Percentiles rank a stretch among this genome's conserved stretches.
Conservation (phyloP, 2,888 invertebrate genomes). For the Ophion obscuratus region DNA sequence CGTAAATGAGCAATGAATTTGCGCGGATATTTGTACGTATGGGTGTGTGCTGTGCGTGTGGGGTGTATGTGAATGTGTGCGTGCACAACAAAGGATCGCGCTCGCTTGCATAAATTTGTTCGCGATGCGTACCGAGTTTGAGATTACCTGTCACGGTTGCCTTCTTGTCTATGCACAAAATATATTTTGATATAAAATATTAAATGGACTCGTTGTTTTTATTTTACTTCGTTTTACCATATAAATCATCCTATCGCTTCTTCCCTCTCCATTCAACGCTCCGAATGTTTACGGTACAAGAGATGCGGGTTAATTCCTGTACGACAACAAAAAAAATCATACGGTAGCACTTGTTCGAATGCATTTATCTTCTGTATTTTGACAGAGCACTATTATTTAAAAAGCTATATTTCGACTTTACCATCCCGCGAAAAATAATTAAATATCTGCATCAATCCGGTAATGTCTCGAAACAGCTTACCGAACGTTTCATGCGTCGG, state of each 20-base stretch:
- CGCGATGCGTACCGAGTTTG: constrained; percentile 67
- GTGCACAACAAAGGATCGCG: constrained; percentile 46
- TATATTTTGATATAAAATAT: constrained; percentile 83
- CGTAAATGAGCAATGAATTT: constrained; percentile 64
- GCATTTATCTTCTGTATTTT: no score
- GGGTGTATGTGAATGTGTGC: constrained; percentile 13
- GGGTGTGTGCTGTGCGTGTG: constrained; percentile 23
- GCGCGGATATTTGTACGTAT: constrained; percentile 18
- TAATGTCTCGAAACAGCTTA: no score
- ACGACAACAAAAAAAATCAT: no score
- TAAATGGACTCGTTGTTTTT: constrained; percentile 14
- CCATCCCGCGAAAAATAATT: no score
- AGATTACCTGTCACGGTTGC: constrained; percentile 81
- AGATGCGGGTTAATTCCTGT: no score
- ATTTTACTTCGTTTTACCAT: background rate
- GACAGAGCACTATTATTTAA: no score
- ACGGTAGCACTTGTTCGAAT: no score
- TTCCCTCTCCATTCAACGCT: background rate
- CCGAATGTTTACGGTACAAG: background rate
- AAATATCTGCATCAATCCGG: no score
- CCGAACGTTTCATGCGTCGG: no score
- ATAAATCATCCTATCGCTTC: background rate
- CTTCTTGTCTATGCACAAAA: constrained; percentile 82
- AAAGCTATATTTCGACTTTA: no score
- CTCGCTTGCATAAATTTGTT: constrained; percentile 45